Evolutionary conservation across 2,888 invertebrate genomes (phyloP), one percentile per base, ranked within the genome.

Genomic region (Hedya salicella): DNA sequence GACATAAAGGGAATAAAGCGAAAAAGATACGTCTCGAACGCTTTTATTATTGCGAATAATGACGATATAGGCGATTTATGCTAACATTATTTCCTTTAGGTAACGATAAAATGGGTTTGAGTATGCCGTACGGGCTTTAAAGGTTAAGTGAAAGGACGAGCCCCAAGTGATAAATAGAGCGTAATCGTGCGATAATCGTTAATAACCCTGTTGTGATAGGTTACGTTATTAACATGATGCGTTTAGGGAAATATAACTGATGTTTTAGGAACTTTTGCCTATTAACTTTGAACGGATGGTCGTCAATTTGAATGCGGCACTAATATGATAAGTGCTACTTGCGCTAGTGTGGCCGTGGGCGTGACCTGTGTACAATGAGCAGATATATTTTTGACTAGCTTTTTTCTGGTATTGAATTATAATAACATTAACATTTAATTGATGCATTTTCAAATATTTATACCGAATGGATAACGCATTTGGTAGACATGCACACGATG

Each of bases 1-100:
- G 67, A 70, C 70, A 68, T 67, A 36, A 67, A 60, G 46, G 25
- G 48, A 68, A 69, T 65, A 59, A 63, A 68, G 42, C 14, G 48
- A 40, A 60, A 60, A 69, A 56, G 67, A 70, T 65, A 56, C 59
- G 44, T 53, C 50, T 36, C 25, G 44, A 59, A 52, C 17, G 59
- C 44, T 59, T 52, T 39, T 59, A 46, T 52, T 59, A 59, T 39
- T 59, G 59, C 13, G 52, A 46, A 46, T 52, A 25, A 39, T 65
- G 59, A 52, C 65, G 39, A 60, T 53, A 59, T 42, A 56, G 16
- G 32, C 52, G 39, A 65, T 65, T 53, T 65, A 53, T 60, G 25
- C 52, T 39, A 53, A 52, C 52, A 59, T 65, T 60, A 60, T 60
- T 59, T 65, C 52, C 39, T 25, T 30, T 39, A 59, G 46, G 39